Evolutionary conservation across 2,113 vertebrate genomes (phyloP).

Genomic region (Hemibagrus wyckioides): DNA sequence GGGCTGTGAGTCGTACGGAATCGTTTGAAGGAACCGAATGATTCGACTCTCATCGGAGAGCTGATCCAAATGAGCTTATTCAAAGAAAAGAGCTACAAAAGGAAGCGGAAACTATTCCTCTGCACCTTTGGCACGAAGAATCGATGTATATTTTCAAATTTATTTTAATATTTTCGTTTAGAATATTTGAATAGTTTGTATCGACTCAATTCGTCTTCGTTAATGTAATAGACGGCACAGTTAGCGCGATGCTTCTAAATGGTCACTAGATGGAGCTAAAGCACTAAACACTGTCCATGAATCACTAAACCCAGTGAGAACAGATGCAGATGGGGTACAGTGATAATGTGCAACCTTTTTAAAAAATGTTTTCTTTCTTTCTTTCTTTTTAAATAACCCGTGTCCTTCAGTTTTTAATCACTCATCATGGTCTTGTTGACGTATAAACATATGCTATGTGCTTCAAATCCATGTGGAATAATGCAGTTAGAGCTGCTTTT

Average conservation of each 20-base stretch:
- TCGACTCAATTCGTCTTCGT: neutral
- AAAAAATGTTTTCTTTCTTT: neutral
- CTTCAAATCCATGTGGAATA: neutral
- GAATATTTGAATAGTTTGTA: neutral
- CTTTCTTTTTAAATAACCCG: neutral
- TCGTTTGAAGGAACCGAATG: too few relatives aligned
- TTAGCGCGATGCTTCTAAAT: neutral
- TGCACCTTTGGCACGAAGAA: neutral
- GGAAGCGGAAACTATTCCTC: neutral
- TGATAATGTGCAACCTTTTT: neutral
- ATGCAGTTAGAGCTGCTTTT: neutral
- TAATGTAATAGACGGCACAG: neutral
- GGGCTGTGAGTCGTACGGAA: too few relatives aligned
- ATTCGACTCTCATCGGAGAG: neutral
- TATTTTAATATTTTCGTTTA: neutral
- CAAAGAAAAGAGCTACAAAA: neutral
- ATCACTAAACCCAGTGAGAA: neutral
- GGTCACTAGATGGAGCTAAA: conserved; percentile 34
- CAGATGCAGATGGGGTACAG: neutral
- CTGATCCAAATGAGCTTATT: neutral
- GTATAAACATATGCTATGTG: neutral
- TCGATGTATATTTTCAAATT: neutral
- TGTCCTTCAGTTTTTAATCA: neutral
- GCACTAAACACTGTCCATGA: neutral
- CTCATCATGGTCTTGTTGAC: neutral